Base-by-base conservation (phyloP, 2,888 invertebrate species). In the Pedicia rivosa region DNA sequence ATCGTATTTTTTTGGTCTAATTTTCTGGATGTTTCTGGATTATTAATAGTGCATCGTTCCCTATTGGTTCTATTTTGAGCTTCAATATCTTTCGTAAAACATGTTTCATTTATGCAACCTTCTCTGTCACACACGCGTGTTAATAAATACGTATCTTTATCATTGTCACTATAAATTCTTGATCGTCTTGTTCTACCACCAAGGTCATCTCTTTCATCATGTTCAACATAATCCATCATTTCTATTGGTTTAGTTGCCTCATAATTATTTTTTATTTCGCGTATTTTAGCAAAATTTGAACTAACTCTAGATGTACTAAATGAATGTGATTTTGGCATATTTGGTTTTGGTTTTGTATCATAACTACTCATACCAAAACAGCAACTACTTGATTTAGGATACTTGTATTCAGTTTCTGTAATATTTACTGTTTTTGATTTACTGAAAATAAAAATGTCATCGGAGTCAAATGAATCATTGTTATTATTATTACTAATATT, bases 321-420 rank as follows among this genome's bases (percentile, higher is more conserved):
- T 8, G 61, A 61, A 44, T 60, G 59, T 5, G 61, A 61, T 42
- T 62, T 62, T 39, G 60, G 59, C 46, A 61, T 56, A 16, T 34
- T 10, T 50, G 9, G 51, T 34, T 10, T 54, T 49, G 31, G 55
- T 57, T 42, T 55, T 51, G 12, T 57, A 39, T 37, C 30, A 31
- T 44, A 42, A 2, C 47, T 35, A 35, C 46, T 51, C 22, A 56
- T 53, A 39, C 55, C 55, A 42, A 61, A 59, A 42, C 56, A 59
- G 42, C 61, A 62, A 41, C 60, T 61, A 43, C 55, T 55, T 3
- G 61, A 60, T 37, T 61, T 61, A 12, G 59, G 60, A 41, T 60
- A 59, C 37, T 56, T 55, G 22, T 58, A 59, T 39, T 60, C 58
- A 38, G 16, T 25, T 12, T 25, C 25, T 15, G 35, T 25, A 24